Evolutionary conservation across 2,797 vertebrate species (phyloP).

Genomic region (Gouania willdenowi): DNA sequence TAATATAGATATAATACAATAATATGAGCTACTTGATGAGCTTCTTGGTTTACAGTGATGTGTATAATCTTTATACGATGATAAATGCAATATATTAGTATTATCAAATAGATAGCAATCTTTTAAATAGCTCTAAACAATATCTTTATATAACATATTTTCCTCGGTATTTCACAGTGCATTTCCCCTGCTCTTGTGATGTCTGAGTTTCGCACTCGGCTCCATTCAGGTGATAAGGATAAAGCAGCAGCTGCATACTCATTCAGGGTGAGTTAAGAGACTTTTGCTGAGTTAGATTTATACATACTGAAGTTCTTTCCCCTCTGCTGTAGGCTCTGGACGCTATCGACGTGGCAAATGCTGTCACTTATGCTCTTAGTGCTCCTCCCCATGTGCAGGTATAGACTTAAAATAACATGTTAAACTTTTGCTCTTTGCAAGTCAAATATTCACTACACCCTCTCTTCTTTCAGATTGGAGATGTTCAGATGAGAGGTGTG

Average conservation of each 20-base stretch:
- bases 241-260: conserved; percentile 75
- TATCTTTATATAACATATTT: too few species aligned
- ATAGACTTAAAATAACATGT: too few species aligned
- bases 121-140: too few species aligned
- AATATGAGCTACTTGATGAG: too few species aligned
- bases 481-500: conserved; percentile 82
- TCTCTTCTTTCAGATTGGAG: conserved; percentile 75
- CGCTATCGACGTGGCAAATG: conserved; percentile 80
- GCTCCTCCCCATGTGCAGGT: conserved; percentile 85
- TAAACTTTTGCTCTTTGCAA: neutral
- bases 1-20: too few species aligned
- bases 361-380: conserved; percentile 81
- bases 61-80: too few species aligned
- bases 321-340: conserved; percentile 72
- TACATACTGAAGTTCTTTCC: neutral
- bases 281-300: too few species aligned
- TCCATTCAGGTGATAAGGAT: conserved; percentile 70
- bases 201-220: conserved; percentile 79
- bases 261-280: conserved; percentile 74
- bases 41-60: too few species aligned
- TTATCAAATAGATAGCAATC: too few species aligned
- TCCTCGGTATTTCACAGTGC: too few species aligned
- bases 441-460: too few species aligned
- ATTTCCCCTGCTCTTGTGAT: conserved; percentile 88
- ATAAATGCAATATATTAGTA: too few species aligned